These are phyloP conservation scores for Bombyx huttoni DNA, from an alignment of 2,888 invertebrate species.

Conservation along the genomic window DNA sequence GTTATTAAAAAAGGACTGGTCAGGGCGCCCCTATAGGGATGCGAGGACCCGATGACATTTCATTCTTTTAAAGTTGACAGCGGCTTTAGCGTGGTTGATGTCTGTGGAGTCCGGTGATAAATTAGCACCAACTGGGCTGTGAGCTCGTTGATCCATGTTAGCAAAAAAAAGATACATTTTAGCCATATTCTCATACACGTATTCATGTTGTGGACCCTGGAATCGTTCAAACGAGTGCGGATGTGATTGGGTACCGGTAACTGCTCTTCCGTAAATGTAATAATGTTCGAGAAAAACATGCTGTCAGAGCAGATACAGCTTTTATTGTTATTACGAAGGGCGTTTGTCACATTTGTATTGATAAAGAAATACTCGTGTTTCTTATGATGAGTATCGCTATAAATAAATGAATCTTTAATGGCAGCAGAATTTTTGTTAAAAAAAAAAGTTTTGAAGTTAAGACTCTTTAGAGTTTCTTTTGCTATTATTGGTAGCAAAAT, in stretches of 20 bases:
- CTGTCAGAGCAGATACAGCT: background rate
- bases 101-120: too few relatives aligned
- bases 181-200: constrained; percentile 5
- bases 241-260: constrained; percentile 64
- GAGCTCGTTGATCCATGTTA: too few relatives aligned
- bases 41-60: too few relatives aligned
- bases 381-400: background rate
- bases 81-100: too few relatives aligned
- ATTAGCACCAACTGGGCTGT: too few relatives aligned
- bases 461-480: too few relatives aligned
- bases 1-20: too few relatives aligned
- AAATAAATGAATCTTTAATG: background rate
- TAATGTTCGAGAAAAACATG: constrained; percentile 48
- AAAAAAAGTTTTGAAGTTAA: too few relatives aligned
- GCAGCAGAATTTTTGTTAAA: background rate
- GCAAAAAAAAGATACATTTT: too few relatives aligned
- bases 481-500: too few relatives aligned
- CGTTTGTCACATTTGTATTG: background rate
- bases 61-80: too few relatives aligned
- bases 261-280: constrained; percentile 60
- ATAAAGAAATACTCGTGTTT: background rate
- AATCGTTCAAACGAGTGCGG: constrained; percentile 45
- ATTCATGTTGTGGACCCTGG: constrained; percentile 23
- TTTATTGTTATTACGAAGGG: background rate
- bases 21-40: too few relatives aligned